These are phyloP conservation scores for Coremacera marginata DNA, from an alignment of 2,888 invertebrate species.

Conservation along the genomic window DNA sequence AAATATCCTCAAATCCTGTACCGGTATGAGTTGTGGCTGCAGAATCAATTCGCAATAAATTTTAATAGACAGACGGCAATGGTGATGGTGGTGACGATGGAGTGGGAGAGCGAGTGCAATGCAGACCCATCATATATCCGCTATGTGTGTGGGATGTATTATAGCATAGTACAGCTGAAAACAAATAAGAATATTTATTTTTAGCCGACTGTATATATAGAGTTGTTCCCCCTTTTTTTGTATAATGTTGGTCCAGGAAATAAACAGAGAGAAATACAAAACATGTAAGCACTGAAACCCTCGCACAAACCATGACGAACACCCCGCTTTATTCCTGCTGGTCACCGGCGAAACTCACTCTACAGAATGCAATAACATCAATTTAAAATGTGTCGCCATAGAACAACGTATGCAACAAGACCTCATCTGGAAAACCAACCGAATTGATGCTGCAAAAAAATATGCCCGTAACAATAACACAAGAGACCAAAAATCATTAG, in stretches of 20 bases:
- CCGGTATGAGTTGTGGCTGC: background rate
- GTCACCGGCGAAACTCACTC: background rate
- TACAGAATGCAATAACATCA: background rate
- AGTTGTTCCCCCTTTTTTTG: background rate
- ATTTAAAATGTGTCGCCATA: background rate
- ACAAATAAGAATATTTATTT: slow-evolving; percentile 15
- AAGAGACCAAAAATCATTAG: background rate
- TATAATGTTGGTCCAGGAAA: too few relatives aligned
- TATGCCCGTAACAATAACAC: background rate
- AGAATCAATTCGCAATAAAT: background rate
- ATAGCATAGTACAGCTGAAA: background rate
- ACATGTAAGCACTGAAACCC: slow-evolving; percentile 42
- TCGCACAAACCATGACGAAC: background rate
- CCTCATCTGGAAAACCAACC: background rate
- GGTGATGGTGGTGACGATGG: background rate
- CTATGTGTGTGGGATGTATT: background rate
- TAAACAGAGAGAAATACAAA: background rate
- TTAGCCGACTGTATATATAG: background rate
- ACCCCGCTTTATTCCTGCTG: too few relatives aligned
- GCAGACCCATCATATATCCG: background rate
- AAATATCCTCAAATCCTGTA: background rate
- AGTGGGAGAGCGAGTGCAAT: background rate
- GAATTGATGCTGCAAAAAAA: background rate
- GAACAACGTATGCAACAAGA: background rate
- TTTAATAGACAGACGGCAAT: background rate